Evolutionary conservation across 2,797 vertebrate genomes (phyloP), one percentile per base, ranked within the genome.

Genomic region (Enteromius anoplus): DNA sequence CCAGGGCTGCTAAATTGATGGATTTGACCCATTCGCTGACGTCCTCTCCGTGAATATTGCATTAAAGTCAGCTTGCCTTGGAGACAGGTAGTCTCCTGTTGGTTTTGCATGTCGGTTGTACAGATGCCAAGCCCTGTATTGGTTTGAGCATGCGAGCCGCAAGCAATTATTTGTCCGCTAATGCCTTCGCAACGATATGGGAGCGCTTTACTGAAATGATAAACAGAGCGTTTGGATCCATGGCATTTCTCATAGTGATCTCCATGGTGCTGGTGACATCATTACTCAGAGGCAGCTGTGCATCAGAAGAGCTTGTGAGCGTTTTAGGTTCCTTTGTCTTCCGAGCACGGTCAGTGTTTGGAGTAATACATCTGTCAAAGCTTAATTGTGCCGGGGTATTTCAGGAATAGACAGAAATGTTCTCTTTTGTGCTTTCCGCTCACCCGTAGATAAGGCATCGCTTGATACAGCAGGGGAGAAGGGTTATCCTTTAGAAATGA

Each of bases 151-250:
- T 53, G 53, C 83, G 73, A 82, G 84, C 83, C 85, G 78, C 78
- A 82, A 88, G 86, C 88, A 89, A 91, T 90, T 88, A 89, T 86
- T 83, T 81, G 60, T 42, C 32, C 8, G 23, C 82, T 87, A 89
- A 90, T 89, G 85, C 72, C 76, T 71, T 60, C 3, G 4, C 73
- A 45, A 89, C 84, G 71, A 88, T 85, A 88, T 62, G 40, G 51
- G 72, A 85, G 75, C 76, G 58, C 69, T 84, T 78, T 82, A 73
- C 66, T 49, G 78, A 86, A 85, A 89, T 88, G 88, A 90, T 85
- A 86, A 90, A 90, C 88, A 87, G 82, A 88, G 83, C 86, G 40
- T 84, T 88, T 23, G 55, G 78, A 85, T 85, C 78, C 72, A 70
- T 83, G 37, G 75, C 81, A 75, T 75, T 40, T 85, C 78, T 75